Conservation (phyloP, 2,113 vertebrate species). For the Choloepus hoffmanni region DNA sequence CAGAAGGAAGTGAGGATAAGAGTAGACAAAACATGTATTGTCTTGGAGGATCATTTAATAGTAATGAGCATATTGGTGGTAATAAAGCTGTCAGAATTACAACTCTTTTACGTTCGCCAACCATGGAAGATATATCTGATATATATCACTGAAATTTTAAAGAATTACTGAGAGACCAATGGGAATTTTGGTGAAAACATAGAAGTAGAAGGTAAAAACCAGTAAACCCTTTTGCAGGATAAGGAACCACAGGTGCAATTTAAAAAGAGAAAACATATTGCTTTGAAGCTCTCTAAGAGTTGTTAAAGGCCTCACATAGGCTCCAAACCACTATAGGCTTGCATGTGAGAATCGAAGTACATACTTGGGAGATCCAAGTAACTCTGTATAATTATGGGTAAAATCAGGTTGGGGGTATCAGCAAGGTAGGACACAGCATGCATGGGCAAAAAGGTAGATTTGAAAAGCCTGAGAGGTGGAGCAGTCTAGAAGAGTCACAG, state of each 20-base stretch:
- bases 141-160: background rate
- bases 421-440: background rate
- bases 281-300: background rate
- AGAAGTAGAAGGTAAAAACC: background rate
- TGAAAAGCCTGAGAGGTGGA: background rate
- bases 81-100: background rate
- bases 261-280: background rate
- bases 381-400: background rate
- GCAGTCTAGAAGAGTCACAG: background rate
- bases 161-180: background rate
- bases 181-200: background rate
- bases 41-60: background rate
- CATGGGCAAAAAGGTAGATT: too few relatives aligned
- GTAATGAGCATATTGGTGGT: background rate
- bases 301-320: background rate
- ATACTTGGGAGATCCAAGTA: background rate
- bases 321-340: background rate
- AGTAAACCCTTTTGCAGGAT: background rate
- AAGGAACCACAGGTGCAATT: background rate
- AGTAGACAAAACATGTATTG: background rate
- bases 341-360: background rate
- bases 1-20: background rate
- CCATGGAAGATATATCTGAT: too few relatives aligned
- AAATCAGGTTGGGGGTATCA: background rate
- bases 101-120: background rate